These are phyloP conservation scores for Yasuhikotakia modesta DNA, from an alignment of 2,797 vertebrate species.

Conservation along the genomic window DNA sequence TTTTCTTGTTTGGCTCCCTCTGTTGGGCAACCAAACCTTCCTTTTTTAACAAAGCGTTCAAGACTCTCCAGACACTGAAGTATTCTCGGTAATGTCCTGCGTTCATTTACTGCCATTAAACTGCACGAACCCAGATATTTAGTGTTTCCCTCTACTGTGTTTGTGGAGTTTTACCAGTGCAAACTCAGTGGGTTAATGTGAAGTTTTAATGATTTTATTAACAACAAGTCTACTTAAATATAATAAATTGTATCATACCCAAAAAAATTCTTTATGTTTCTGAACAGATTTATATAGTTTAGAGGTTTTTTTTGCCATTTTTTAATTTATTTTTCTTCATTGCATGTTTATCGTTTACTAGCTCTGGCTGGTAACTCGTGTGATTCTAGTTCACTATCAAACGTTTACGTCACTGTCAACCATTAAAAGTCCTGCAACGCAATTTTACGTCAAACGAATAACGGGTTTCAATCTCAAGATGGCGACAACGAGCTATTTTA, in stretches of 20 bases:
- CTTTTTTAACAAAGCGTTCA: not conserved
- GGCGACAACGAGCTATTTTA: not conserved
- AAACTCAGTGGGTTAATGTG: not conserved
- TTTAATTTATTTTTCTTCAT: too few relatives aligned
- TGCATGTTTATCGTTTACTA: too few relatives aligned
- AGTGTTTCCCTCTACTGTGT: not conserved
- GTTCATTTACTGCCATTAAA: slow-evolving; percentile 15
- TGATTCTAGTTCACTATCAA: too few relatives aligned
- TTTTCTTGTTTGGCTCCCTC: not conserved
- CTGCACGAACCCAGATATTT: not conserved
- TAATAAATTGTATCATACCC: not conserved
- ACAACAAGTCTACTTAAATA: not conserved
- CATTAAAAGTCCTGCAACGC: too few relatives aligned
- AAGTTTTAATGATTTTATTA: not conserved
- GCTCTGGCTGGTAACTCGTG: too few relatives aligned
- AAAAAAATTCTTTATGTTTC: not conserved
- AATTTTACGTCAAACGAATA: too few relatives aligned
- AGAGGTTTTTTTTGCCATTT: too few relatives aligned
- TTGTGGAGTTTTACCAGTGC: not conserved
- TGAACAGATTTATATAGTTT: not conserved
- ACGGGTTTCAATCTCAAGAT: not conserved
- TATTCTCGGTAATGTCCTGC: slow-evolving; percentile 14
- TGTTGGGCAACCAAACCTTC: not conserved
- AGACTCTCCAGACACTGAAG: slow-evolving; percentile 6
- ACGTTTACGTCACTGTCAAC: too few relatives aligned